These are phyloP conservation scores for Phalloptychus januarius DNA, from an alignment of 2,797 vertebrate genomes.

Conservation along the genomic window DNA sequence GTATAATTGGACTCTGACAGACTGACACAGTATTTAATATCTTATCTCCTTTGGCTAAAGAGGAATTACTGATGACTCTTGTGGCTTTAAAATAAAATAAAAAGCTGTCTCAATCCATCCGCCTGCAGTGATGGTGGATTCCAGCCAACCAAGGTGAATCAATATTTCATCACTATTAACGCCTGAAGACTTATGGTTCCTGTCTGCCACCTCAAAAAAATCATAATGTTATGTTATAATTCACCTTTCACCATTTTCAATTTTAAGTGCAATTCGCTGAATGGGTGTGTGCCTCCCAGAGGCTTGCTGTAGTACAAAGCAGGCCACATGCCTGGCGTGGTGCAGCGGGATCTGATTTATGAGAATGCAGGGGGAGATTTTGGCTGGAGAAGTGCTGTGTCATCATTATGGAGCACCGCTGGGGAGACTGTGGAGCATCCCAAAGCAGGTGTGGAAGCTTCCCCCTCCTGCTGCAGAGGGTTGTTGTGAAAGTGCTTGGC, in stretches of 20 bases:
- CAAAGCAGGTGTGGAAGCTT: slow-evolving; percentile 34
- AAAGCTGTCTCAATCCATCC: slow-evolving; percentile 24
- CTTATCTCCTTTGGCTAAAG: slow-evolving; percentile 22
- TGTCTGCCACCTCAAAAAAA: slow-evolving; percentile 10
- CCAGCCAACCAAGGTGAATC: slow-evolving; percentile 44
- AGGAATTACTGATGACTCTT: slow-evolving; percentile 15
- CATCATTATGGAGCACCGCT: slow-evolving; percentile 52
- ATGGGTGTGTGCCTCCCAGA: slow-evolving; percentile 28
- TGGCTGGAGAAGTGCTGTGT: slow-evolving; percentile 69
- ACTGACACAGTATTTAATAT: slow-evolving; percentile 11
- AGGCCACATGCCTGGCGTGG: slow-evolving; percentile 19
- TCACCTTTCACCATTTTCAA: slow-evolving; percentile 15
- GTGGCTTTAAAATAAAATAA: slow-evolving; percentile 38
- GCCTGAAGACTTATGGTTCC: slow-evolving; percentile 30
- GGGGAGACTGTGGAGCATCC: slow-evolving; percentile 41
- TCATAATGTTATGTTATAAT: slow-evolving; percentile 17
- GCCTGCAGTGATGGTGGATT: slow-evolving; percentile 49
- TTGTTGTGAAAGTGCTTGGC: slow-evolving; percentile 20
- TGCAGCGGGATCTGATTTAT: slow-evolving; percentile 68
- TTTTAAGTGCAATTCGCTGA: slow-evolving; percentile 36
- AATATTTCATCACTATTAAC: slow-evolving; percentile 70
- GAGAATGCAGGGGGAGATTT: slow-evolving; percentile 44
- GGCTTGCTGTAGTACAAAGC: slow-evolving; percentile 33
- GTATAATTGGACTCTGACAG: background rate
- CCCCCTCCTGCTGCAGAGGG: slow-evolving; percentile 38